Conservation (phyloP, 1,140 invertebrate genomes). For the Branchinecta lynchi region DNA sequence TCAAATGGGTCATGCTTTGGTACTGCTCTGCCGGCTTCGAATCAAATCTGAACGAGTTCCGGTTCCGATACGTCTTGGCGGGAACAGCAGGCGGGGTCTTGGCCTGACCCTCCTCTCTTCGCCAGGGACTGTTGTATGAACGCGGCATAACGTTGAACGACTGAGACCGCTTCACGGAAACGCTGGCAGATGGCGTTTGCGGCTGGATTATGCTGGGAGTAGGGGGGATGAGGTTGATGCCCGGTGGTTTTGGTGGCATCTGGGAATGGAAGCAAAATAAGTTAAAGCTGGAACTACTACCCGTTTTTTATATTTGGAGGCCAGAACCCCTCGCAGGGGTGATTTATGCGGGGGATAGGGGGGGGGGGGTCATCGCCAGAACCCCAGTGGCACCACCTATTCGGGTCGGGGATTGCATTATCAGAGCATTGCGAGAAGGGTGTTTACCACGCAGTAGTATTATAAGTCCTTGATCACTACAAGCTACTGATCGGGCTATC, state of each 20-base stretch:
- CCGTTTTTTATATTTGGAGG: too few relatives aligned
- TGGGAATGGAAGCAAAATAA: background rate
- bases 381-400: too few relatives aligned
- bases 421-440: too few relatives aligned
- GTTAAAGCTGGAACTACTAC: too few relatives aligned
- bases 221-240: background rate
- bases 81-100: background rate
- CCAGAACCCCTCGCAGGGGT: too few relatives aligned
- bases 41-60: background rate
- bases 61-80: background rate
- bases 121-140: background rate
- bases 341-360: too few relatives aligned
- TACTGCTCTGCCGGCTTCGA: background rate
- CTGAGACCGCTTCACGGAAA: background rate
- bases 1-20: background rate
- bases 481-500: too few relatives aligned
- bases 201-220: background rate
- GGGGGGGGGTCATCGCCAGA: too few relatives aligned
- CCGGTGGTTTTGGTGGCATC: background rate
- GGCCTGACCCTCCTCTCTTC: background rate
- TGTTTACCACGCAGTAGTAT: too few relatives aligned
- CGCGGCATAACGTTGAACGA: background rate
- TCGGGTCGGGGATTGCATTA: too few relatives aligned
- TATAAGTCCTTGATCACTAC: too few relatives aligned
- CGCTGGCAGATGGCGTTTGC: background rate